Base-by-base conservation (phyloP, 2,113 vertebrate species). In the Theristicus caerulescens region DNA sequence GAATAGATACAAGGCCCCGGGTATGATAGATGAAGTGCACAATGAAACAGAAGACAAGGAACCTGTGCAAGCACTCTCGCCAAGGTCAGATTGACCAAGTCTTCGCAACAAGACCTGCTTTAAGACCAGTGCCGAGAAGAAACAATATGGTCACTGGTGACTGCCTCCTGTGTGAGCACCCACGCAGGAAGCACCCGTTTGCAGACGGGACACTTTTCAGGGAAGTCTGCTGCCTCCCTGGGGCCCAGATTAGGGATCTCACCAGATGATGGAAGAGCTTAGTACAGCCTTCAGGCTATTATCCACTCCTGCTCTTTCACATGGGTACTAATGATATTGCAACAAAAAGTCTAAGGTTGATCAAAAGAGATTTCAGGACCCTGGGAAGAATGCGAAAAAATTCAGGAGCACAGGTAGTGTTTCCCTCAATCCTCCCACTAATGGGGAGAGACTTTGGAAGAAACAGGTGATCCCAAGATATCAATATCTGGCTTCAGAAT, bases 1-100 rank as follows among this genome's bases (percentile, higher is more conserved):
- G n/a, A 78, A 81, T 3, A 78, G 32, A 11, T 47, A 81, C 4
- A 4, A 82, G 51, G 24, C 31, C 51, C 47, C n/a, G 47, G 16
- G 13, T 57, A 26, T 25, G 18, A 54, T 3, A 90, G 47, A 81
- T 1, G 1, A 72, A 0, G 1, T 2, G 3, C 6, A 47, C 5
- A 32, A 47, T 61, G 49, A 82, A 21, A 72, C 0, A 69, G 21
- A 58, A 71, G 36, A 62, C 36, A 47, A 88, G 29, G 29, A 81
- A 79, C 16, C 21, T 36, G 32, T 25, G 31, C 42, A 84, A 67
- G 26, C 15, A 54, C n/a, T 67, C 36, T 72, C 0, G 0, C 26
- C 22, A 76, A 81, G 24, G 18, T 76, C 73, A 32, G 34, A 52
- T 15, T 4, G 11, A 92, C 36, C 18, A 52, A n/a, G 5, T 42